Evolutionary conservation across 2,888 invertebrate genomes (phyloP).

Genomic region (Chrysotoxum bicinctum): DNA sequence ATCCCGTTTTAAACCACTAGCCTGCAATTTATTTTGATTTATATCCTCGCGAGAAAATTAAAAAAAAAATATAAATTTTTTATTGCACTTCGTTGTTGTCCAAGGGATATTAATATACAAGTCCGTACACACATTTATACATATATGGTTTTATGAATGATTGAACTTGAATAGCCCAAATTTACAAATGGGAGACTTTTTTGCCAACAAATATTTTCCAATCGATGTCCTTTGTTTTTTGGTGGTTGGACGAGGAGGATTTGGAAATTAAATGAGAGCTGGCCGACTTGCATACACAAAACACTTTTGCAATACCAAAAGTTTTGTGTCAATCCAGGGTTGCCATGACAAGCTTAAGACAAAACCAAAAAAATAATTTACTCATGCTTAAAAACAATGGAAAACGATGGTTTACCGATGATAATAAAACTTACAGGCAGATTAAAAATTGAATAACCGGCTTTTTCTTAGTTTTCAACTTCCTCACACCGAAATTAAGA

Average conservation of each 20-base stretch:
- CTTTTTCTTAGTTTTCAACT: too few species aligned
- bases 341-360: too few species aligned
- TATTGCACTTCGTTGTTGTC: background rate
- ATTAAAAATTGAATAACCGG: too few species aligned
- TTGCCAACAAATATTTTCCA: constrained; percentile 19
- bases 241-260: background rate
- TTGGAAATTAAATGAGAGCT: constrained; percentile 41
- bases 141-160: background rate
- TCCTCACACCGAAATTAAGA: too few species aligned
- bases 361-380: too few species aligned
- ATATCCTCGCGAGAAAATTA: background rate
- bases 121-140: background rate
- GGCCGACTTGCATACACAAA: constrained; percentile 6
- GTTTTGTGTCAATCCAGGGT: background rate
- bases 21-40: constrained; percentile 3
- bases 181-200: background rate
- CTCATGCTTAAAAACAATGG: too few species aligned
- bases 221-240: constrained; percentile 16
- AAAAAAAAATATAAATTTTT: background rate
- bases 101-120: background rate
- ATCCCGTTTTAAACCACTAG: background rate
- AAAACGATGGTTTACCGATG: too few species aligned
- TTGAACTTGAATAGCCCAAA: constrained; percentile 7
- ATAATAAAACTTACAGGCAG: too few species aligned
- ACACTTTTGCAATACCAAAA: background rate